phyloP scores from a whole-genome alignment of 1,140 invertebrate genomes.

The Metaphire vulgaris region DNA sequence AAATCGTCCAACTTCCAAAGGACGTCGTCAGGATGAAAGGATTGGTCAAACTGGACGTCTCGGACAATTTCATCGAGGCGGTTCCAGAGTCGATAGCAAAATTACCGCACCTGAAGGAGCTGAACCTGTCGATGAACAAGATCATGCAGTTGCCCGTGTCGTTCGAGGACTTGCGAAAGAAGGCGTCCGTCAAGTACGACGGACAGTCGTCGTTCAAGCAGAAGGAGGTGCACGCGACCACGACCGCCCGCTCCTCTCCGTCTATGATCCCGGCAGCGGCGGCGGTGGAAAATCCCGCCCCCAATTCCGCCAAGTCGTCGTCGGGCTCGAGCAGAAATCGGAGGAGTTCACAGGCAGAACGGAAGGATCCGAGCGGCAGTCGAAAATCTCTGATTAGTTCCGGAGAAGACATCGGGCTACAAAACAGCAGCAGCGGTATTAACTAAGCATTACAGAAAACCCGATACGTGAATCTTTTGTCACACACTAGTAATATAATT shows the following conservation, averaged over 20 bases:
- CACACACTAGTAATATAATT: too few species aligned
- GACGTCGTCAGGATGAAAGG: not conserved
- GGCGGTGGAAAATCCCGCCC: not conserved
- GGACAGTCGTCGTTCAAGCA: not conserved
- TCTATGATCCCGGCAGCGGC: not conserved
- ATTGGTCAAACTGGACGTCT: conserved; percentile 19
- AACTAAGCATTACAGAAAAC: too few species aligned
- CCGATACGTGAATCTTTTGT: too few species aligned
- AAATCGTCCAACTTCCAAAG: not conserved
- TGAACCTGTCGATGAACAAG: conserved; percentile 41
- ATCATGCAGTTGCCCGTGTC: conserved; percentile 37
- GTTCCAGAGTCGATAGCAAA: conserved; percentile 42
- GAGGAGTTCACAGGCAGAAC: not conserved
- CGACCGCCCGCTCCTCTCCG: not conserved
- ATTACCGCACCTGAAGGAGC: conserved; percentile 40
- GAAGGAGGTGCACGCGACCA: not conserved
- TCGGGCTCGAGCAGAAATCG: not conserved
- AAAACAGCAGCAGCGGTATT: too few species aligned
- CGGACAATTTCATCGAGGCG: conserved; percentile 40
- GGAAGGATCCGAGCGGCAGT: not conserved
- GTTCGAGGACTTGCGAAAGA: not conserved
- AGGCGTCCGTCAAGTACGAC: not conserved
- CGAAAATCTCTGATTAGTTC: not conserved
- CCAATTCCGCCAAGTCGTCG: not conserved
- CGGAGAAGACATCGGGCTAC: too few species aligned